Evolutionary conservation across 2,797 vertebrate genomes (phyloP).

Genomic region (Amphiprion clarkii): DNA sequence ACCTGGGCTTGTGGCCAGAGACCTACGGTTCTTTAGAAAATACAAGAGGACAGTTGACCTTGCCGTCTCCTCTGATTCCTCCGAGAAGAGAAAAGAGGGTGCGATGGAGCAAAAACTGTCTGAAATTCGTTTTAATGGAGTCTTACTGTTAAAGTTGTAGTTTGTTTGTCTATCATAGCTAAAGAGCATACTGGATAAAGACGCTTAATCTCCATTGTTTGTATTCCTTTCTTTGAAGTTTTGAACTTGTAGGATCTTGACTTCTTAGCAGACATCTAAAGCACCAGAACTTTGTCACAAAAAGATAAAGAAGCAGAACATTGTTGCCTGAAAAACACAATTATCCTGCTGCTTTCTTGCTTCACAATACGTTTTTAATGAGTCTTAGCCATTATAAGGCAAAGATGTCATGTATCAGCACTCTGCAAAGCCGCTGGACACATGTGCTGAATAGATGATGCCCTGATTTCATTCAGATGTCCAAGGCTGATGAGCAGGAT

Average conservation of each 20-base stretch:
- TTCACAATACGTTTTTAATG: constrained; percentile 25
- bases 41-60: constrained; percentile 73
- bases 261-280: background rate
- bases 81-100: constrained; percentile 14
- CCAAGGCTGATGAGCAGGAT: constrained; percentile 45
- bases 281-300: constrained; percentile 2
- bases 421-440: constrained; percentile 39
- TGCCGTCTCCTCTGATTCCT: constrained; percentile 62
- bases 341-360: constrained; percentile 35
- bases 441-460: constrained; percentile 58
- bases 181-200: background rate
- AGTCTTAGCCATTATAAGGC: constrained; percentile 37
- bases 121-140: constrained; percentile 12
- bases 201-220: background rate
- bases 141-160: background rate
- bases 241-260: background rate
- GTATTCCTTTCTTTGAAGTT: background rate
- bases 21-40: constrained; percentile 52
- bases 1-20: constrained; percentile 68
- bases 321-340: background rate
- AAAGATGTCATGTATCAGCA: constrained; percentile 25
- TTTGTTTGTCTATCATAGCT: constrained; percentile 10
- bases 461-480: constrained; percentile 63
- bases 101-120: background rate
- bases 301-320: too few relatives aligned